Percentiles rank a stretch among this genome's conserved stretches.
Evolutionary conservation across 2,113 vertebrate species (phyloP).

Genomic region (Maccullochella peelii): DNA sequence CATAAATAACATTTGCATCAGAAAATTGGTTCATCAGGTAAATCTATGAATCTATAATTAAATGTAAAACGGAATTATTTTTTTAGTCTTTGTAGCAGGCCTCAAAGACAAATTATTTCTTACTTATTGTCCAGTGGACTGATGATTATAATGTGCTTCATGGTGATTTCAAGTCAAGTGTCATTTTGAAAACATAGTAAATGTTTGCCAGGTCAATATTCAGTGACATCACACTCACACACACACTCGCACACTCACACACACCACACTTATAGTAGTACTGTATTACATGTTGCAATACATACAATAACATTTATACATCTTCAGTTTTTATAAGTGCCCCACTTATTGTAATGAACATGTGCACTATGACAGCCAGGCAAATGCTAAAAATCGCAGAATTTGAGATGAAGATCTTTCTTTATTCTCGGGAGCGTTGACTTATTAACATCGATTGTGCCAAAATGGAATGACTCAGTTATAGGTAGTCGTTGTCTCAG

Average conservation of each 20-base stretch:
- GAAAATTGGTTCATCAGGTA: not conserved
- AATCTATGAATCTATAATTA: not conserved
- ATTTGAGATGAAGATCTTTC: not conserved
- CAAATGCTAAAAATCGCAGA: not conserved
- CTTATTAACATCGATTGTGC: not conserved
- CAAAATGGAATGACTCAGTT: conserved; percentile 9
- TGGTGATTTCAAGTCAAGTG: conserved; percentile 37
- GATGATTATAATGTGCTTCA: conserved; percentile 16
- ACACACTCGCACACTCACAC: conserved; percentile 32
- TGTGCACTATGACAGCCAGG: conserved; percentile 18
- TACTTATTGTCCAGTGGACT: not conserved
- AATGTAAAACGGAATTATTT: not conserved
- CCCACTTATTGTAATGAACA: conserved; percentile 25
- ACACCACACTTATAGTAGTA: conserved; percentile 47
- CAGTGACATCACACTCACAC: conserved; percentile 26
- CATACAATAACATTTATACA: conserved; percentile 51
- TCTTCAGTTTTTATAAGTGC: conserved; percentile 37
- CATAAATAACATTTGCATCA: not conserved
- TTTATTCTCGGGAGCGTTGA: not conserved
- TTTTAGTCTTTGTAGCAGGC: not conserved
- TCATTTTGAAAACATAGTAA: conserved; percentile 4
- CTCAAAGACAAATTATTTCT: not conserved
- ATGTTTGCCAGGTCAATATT: conserved; percentile 31
- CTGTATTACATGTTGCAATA: conserved; percentile 54
- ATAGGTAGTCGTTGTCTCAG: not conserved